phyloP scores from a whole-genome alignment of 1,140 invertebrate species.

The Catajapyx aquilonaris region DNA sequence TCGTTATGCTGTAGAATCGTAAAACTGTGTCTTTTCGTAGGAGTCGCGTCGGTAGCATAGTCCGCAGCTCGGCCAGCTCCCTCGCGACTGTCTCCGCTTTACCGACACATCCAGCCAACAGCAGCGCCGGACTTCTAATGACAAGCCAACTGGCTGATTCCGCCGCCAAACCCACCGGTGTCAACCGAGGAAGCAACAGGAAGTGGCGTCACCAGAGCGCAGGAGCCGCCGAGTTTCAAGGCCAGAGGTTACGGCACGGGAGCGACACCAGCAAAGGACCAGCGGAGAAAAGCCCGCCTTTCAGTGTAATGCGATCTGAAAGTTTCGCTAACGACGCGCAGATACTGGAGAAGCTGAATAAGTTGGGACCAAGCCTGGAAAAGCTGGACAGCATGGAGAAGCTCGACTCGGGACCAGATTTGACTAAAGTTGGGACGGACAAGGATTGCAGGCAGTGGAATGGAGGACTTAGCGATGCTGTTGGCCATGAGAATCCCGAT shows the following conservation, averaged over 20 bases:
- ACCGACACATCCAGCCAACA: slow-evolving; percentile 25
- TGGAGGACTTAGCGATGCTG: no score
- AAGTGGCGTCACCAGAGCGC: slow-evolving; percentile 1
- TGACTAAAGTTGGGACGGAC: no score
- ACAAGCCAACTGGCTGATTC: slow-evolving; percentile 16
- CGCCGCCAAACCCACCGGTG: slow-evolving; percentile 7
- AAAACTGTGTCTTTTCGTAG: no score
- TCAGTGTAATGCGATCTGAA: no score
- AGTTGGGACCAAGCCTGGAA: slow-evolving; percentile 13
- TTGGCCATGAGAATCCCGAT: no score
- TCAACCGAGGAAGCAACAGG: slow-evolving; percentile 6
- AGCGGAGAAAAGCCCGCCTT: neutral
- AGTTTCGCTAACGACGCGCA: slow-evolving; percentile 54
- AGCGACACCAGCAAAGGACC: neutral
- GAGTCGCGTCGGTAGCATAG: slow-evolving; percentile 35
- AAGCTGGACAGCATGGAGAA: neutral
- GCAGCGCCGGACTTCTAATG: slow-evolving; percentile 36
- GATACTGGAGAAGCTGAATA: slow-evolving; percentile 43
- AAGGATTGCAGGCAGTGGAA: slow-evolving; percentile 1
- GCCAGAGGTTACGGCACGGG: neutral
- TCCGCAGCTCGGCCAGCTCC: slow-evolving; percentile 26
- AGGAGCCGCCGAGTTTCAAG: neutral
- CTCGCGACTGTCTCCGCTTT: slow-evolving; percentile 11
- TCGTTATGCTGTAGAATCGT: no score
- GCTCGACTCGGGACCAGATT: neutral